A percentile compares a stretch with the other conserved stretches of the same genome.
Conservation (phyloP, 1,140 invertebrate species). For the Neuroterus valhalla region DNA sequence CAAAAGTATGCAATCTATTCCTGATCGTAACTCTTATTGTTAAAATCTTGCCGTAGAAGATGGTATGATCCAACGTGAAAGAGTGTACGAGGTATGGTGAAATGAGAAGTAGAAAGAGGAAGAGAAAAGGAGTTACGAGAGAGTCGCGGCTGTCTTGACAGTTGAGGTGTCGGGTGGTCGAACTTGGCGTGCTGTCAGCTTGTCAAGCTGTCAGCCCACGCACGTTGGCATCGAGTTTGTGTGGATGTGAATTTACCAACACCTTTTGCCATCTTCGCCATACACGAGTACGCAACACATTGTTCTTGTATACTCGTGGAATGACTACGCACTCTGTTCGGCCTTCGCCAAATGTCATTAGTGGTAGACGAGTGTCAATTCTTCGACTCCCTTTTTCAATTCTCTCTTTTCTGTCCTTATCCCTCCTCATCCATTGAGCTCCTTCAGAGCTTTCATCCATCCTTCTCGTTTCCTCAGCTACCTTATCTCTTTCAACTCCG, state of each 20-base stretch:
- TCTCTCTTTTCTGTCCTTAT: neutral
- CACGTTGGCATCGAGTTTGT: constrained; percentile 62
- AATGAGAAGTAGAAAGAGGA: constrained; percentile 33
- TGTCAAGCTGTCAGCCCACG: constrained; percentile 74
- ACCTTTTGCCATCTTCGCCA: constrained; percentile 37
- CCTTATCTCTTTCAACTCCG: neutral
- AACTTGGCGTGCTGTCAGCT: constrained; percentile 66
- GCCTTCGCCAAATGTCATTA: constrained; percentile 45
- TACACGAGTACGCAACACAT: constrained; percentile 39
- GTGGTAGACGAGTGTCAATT: constrained; percentile 23
- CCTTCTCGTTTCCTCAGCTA: neutral
- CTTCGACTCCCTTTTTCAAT: neutral
- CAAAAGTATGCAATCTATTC: neutral
- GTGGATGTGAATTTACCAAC: constrained; percentile 55
- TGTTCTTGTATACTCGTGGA: constrained; percentile 40
- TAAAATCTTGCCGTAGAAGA: neutral
- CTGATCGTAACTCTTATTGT: neutral
- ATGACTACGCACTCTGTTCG: constrained; percentile 41
- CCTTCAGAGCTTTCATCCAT: neutral
- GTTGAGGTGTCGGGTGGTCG: constrained; percentile 72
- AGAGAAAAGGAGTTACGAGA: constrained; percentile 61
- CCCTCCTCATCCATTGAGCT: too few species aligned
- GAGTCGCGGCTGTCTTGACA: constrained; percentile 64
- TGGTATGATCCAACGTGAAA: constrained; percentile 14
- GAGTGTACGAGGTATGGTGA: constrained; percentile 34